phyloP scores from a whole-genome alignment of 2,797 vertebrate species.

The Clarias platycephalus region DNA sequence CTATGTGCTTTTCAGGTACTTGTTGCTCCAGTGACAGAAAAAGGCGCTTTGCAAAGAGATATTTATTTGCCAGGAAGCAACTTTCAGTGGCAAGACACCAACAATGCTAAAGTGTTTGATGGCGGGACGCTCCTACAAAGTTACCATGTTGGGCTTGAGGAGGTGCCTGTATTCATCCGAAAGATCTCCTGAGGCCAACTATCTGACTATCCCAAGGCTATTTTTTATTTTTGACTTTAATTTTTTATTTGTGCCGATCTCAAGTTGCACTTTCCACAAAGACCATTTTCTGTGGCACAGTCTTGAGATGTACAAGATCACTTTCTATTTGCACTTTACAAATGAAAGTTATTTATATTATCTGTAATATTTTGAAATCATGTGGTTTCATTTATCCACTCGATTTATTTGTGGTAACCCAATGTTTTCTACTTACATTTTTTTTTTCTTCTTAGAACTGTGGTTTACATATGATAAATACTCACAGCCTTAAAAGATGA shows the following conservation, averaged over 20 bases:
- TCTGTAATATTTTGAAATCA: slow-evolving; percentile 66
- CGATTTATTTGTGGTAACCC: slow-evolving; percentile 51
- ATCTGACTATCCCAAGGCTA: slow-evolving; percentile 46
- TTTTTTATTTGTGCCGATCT: slow-evolving; percentile 69
- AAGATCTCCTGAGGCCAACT: slow-evolving; percentile 61
- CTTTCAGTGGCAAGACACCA: slow-evolving; percentile 82
- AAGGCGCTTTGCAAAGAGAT: slow-evolving; percentile 77
- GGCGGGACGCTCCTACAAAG: slow-evolving; percentile 82
- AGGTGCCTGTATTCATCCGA: slow-evolving; percentile 81
- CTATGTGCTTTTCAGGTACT: slow-evolving; percentile 74
- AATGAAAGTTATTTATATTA: slow-evolving; percentile 66
- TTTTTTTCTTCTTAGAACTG: slow-evolving; percentile 54
- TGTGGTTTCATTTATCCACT: slow-evolving; percentile 66
- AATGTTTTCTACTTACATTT: slow-evolving; percentile 58
- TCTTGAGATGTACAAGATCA: slow-evolving; percentile 66
- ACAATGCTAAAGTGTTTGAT: slow-evolving; percentile 80
- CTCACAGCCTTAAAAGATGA: slow-evolving; percentile 70
- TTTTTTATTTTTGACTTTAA: slow-evolving; percentile 63
- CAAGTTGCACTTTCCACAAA: slow-evolving; percentile 81
- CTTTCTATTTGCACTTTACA: slow-evolving; percentile 81
- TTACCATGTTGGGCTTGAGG: slow-evolving; percentile 78
- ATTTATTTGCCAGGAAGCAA: slow-evolving; percentile 84
- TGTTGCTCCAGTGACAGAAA: slow-evolving; percentile 86
- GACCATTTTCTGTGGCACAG: slow-evolving; percentile 70
- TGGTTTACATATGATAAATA: slow-evolving; percentile 73